phyloP scores from a whole-genome alignment of 2,888 invertebrate species.

The Andricus curvator region DNA sequence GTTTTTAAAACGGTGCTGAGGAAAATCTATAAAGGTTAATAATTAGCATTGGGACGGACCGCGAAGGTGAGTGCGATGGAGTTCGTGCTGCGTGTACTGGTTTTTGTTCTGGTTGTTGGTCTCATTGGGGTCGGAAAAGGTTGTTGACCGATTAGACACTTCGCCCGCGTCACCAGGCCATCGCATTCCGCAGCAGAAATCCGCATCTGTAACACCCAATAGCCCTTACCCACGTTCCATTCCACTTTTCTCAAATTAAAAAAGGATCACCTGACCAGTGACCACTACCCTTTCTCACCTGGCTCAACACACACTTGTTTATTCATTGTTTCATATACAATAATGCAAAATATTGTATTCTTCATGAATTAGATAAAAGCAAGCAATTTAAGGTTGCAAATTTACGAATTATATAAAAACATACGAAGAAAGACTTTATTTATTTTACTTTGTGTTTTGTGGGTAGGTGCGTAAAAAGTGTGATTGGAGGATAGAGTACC shows the following conservation, averaged over 20 bases:
- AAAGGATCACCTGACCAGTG: constrained; percentile 21
- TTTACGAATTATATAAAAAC: not conserved
- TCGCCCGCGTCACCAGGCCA: constrained; percentile 86
- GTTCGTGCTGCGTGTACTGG: constrained; percentile 77
- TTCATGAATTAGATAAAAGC: not conserved
- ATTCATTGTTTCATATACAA: not conserved
- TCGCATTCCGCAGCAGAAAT: constrained; percentile 92
- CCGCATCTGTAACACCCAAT: constrained; percentile 89
- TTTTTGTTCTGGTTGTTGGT: constrained; percentile 75
- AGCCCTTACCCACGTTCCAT: constrained; percentile 67
- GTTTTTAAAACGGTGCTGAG: constrained; percentile 48
- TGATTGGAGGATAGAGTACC: not conserved
- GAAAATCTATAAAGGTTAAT: constrained; percentile 61
- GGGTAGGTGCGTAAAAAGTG: constrained; percentile 2
- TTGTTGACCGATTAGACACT: constrained; percentile 74
- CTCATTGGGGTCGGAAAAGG: constrained; percentile 70
- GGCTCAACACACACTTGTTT: not conserved
- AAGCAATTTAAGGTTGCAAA: not conserved
- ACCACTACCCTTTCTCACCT: constrained; percentile 12
- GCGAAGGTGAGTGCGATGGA: constrained; percentile 77
- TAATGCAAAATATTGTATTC: not conserved
- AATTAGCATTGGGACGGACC: constrained; percentile 74
- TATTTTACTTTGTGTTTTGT: not conserved
- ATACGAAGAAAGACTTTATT: not conserved
- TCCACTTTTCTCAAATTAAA: constrained; percentile 45